These are phyloP conservation scores for Idris sp. DNA, from an alignment of 1,140 invertebrate genomes.

Conservation along the genomic window DNA sequence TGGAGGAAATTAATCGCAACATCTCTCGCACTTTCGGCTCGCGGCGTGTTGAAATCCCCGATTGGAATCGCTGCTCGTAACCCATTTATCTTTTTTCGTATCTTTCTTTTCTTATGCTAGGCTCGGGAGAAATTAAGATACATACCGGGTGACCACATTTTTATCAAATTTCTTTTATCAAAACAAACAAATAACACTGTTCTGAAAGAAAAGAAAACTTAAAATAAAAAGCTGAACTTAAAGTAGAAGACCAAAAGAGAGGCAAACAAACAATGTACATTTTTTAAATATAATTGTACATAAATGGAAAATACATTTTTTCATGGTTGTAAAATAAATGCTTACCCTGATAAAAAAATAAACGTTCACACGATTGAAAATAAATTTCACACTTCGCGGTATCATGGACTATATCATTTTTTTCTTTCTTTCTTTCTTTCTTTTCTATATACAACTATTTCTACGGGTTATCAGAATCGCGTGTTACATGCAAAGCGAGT, in stretches of 20 bases:
- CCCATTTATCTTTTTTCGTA: constrained; percentile 60
- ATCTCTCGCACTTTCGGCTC: constrained; percentile 63
- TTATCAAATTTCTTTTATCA: too few species aligned
- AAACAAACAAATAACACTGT: too few species aligned
- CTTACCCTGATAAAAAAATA: too few species aligned
- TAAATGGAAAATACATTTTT: not conserved
- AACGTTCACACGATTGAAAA: constrained; percentile 30
- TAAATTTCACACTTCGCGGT: constrained; percentile 15
- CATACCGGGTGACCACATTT: constrained; percentile 53
- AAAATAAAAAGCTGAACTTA: too few species aligned
- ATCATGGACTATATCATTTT: constrained; percentile 28
- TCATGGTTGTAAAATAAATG: too few species aligned
- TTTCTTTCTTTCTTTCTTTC: too few species aligned
- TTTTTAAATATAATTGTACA: too few species aligned
- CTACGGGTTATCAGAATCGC: constrained; percentile 29
- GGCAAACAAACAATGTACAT: too few species aligned
- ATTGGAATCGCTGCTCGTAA: constrained; percentile 59
- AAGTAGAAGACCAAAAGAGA: too few species aligned
- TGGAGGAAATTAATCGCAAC: constrained; percentile 66
- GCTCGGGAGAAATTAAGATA: constrained; percentile 49
- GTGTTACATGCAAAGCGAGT: constrained; percentile 41
- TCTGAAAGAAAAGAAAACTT: too few species aligned
- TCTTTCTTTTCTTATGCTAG: constrained; percentile 57
- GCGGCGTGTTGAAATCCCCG: constrained; percentile 64
- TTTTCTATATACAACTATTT: constrained; percentile 19